These are phyloP conservation scores for Platichthys flesus DNA, from an alignment of 2,113 vertebrate genomes.

Conservation along the genomic window DNA sequence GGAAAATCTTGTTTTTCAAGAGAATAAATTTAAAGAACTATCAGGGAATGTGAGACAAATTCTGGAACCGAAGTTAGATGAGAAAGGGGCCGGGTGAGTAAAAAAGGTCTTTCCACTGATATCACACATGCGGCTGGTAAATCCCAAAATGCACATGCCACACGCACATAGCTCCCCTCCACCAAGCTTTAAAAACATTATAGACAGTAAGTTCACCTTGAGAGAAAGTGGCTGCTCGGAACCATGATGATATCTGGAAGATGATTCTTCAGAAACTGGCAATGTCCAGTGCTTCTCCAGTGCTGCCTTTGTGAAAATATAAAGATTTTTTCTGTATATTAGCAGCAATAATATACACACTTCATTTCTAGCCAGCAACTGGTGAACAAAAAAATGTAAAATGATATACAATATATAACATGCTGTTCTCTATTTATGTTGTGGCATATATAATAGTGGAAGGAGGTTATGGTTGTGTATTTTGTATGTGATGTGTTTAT, in stretches of 20 bases:
- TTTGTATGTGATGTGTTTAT: too few species aligned
- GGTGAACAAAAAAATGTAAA: background rate
- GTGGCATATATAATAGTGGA: background rate
- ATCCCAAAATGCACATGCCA: background rate
- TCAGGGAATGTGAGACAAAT: slow-evolving; percentile 80
- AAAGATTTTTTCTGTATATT: background rate
- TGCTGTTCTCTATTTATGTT: background rate
- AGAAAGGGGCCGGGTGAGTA: slow-evolving; percentile 56
- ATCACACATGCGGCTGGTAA: slow-evolving; percentile 20
- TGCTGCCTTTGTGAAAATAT: slow-evolving; percentile 73
- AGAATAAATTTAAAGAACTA: slow-evolving; percentile 89
- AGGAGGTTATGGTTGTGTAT: background rate
- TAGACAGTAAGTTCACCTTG: slow-evolving; percentile 84
- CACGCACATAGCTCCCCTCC: background rate
- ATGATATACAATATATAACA: background rate
- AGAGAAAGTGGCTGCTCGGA: slow-evolving; percentile 79
- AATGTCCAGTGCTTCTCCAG: slow-evolving; percentile 86
- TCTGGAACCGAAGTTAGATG: slow-evolving; percentile 71
- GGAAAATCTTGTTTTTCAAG: slow-evolving; percentile 89
- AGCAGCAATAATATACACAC: background rate
- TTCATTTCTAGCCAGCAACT: background rate
- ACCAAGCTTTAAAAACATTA: background rate
- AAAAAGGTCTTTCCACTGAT: background rate
- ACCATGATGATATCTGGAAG: slow-evolving; percentile 76
- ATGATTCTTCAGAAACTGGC: slow-evolving; percentile 74